Evolutionary conservation across 2,113 vertebrate species (phyloP).

Genomic region (Ahaetulla prasina): DNA sequence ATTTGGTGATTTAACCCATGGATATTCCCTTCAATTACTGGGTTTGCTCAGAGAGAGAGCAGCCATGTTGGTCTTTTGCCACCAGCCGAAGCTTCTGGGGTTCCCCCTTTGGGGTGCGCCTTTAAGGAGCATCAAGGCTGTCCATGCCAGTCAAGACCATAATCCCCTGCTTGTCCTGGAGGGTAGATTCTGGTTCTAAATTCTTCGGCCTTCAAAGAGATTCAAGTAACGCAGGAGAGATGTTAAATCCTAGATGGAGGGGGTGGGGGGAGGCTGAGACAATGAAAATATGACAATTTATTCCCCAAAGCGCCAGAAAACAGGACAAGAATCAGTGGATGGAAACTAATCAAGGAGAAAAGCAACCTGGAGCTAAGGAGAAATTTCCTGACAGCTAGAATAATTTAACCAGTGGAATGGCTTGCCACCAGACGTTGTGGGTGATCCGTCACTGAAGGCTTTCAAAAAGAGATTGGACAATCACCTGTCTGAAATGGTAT

Average conservation of each 20-base stretch:
- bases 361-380: background rate
- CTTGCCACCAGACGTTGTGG: too few species aligned
- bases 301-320: background rate
- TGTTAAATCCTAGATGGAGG: background rate
- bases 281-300: background rate
- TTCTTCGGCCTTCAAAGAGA: background rate
- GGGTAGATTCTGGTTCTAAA: background rate
- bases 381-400: background rate
- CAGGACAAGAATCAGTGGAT: background rate
- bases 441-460: background rate
- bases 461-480: too few species aligned
- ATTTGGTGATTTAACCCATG: background rate
- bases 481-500: too few species aligned
- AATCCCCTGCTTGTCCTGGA: background rate
- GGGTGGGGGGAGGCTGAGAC: background rate
- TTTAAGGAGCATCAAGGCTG: background rate
- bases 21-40: background rate
- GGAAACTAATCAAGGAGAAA: background rate
- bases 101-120: background rate
- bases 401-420: background rate
- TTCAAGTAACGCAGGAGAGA: background rate
- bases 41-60: background rate
- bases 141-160: background rate
- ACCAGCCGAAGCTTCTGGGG: background rate
- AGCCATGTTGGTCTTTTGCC: background rate